Evolutionary conservation across 2,797 vertebrate genomes (phyloP), one percentile per base, ranked within the genome.

Genomic region (Pempheris klunzingeri): DNA sequence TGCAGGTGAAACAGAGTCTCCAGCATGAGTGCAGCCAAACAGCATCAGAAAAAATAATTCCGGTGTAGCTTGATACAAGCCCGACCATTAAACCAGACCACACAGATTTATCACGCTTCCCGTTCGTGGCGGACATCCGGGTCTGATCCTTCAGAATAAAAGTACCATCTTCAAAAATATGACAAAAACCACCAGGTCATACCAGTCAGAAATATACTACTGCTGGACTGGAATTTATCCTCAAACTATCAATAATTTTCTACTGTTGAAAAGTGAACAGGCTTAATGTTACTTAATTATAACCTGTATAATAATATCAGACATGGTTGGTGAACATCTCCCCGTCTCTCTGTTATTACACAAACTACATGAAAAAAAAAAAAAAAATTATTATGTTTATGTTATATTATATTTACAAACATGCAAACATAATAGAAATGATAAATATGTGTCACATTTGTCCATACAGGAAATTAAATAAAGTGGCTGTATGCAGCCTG

Each of bases 81-180:
- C 53, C 10, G 41, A 4, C 17, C 36, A 44, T 28, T 22, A 24
- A 49, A 13, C 18, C 39, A 32, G 7, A 12, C 36, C n/a, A 15
- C 17, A 20, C 28, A 24, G 3, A 26, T 46, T 61, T 41, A 77
- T 38, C 57, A 44, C 11, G 54, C 44, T 44, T 18, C 4, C 34
- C 2, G 39, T 41, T 4, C 6, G 30, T 32, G 3, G 14, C 11
- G 0, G 0, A 55, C 62, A 82, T 92, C 91, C 89, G 74, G 12
- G 13, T 14, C 0, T 0, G 0, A 1, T 50, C 71, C 47, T 80
- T 84, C 89, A 86, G 15, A 83, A 85, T 86, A 90, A 87, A 82
- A 72, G 59, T 3, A 0, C 0, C 0, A 1, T 5, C 0, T 43
- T 15, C 0, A 15, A 52, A 67, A n/a, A 13, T 10, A 1, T 1